Evolutionary conservation across 2,797 vertebrate genomes (phyloP).

Genomic region (Dendrocincla fuliginosa): DNA sequence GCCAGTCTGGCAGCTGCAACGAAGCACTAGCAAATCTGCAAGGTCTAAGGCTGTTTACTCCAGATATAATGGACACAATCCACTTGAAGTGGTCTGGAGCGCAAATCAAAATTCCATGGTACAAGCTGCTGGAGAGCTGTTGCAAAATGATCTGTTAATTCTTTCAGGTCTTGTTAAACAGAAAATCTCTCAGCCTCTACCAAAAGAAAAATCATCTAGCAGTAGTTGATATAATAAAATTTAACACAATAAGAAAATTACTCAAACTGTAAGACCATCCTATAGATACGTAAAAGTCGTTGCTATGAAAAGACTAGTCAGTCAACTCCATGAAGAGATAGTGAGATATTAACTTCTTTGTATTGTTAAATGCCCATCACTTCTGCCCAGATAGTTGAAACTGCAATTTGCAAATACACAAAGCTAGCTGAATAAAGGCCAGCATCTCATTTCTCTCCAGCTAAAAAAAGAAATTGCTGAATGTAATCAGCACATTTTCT

Average conservation of each 20-base stretch:
- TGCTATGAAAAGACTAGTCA: neutral
- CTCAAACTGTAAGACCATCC: neutral
- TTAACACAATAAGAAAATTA: neutral
- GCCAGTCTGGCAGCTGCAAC: neutral
- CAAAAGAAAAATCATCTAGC: neutral
- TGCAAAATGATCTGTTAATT: slow-evolving; percentile 27
- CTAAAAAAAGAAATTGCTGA: neutral
- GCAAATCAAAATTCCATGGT: neutral
- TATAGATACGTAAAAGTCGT: neutral
- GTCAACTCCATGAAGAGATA: neutral
- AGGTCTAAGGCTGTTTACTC: neutral
- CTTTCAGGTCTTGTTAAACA: neutral
- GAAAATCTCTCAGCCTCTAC: neutral
- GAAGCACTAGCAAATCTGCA: neutral
- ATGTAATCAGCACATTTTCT: neutral
- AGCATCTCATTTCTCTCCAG: slow-evolving; percentile 12
- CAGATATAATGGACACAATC: neutral
- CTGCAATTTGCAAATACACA: neutral
- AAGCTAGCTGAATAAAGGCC: neutral
- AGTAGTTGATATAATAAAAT: neutral
- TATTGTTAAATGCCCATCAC: neutral
- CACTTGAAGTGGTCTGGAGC: neutral
- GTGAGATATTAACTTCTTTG: neutral
- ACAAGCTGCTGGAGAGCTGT: neutral
- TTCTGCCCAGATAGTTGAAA: neutral